Evolutionary conservation across 1,140 invertebrate genomes (phyloP).

Genomic region (Epicauta chinensis): DNA sequence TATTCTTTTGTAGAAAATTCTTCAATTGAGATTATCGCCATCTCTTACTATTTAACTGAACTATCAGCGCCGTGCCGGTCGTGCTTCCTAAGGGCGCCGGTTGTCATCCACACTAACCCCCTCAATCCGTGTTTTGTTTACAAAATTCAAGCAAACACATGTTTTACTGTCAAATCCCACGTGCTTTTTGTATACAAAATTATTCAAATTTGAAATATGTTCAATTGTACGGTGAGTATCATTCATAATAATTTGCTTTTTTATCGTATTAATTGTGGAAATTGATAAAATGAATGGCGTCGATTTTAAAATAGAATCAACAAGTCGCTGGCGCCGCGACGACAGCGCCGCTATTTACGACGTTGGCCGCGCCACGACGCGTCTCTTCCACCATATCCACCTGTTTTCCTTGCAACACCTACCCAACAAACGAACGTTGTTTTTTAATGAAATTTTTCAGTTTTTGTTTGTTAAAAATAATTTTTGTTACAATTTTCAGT

Average conservation of each 20-base stretch:
- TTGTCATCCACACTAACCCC: background rate
- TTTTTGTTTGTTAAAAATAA: conserved; percentile 13
- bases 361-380: conserved; percentile 40
- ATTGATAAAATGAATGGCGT: background rate
- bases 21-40: background rate
- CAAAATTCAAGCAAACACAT: conserved; percentile 19
- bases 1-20: too few species aligned
- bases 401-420: conserved; percentile 30
- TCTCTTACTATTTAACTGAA: background rate
- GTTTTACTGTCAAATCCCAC: conserved; percentile 19
- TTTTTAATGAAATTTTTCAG: conserved; percentile 9
- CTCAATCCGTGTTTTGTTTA: conserved; percentile 13
- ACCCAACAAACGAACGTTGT: conserved; percentile 12
- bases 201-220: background rate
- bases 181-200: conserved; percentile 17
- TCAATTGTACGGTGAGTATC: background rate
- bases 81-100: background rate
- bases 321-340: conserved; percentile 37
- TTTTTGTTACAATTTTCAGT: conserved; percentile 6
- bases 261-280: background rate
- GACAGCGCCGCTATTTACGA: conserved; percentile 39
- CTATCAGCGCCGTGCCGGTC: too few species aligned
- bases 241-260: background rate
- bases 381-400: conserved; percentile 30
- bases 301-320: conserved; percentile 20